Evolutionary conservation across 1,140 invertebrate genomes (phyloP), one percentile per base, ranked within the genome.

Genomic region (Hyphantria cunea): DNA sequence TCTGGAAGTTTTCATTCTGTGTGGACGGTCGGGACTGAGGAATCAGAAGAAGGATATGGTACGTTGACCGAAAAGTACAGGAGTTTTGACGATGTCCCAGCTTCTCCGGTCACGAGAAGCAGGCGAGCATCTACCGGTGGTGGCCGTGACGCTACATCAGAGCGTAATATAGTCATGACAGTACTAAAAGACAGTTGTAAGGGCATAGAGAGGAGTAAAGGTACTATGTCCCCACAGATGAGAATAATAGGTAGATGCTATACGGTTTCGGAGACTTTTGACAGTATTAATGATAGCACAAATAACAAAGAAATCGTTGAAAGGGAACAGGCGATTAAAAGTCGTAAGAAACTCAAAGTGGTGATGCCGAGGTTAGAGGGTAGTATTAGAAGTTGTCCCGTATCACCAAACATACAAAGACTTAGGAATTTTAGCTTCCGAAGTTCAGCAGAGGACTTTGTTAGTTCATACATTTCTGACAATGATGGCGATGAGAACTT

Each of bases 11-110:
- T 72, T n/a, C 71, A 60, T 7, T 84, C 84, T 0, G 54, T 64
- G 17, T 89, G 84, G 86, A 77, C 84, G 6, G 47, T 86, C 6
- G 52, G 84, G 84, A 76, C 83, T 6, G 49, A 88, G 7, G 55
- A 78, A 12, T 85, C 82, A 0, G 72, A 81, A 2, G 76, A 66
- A 12, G 48, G 68, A 10, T 61, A 72, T 12, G 66, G 67, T 54
- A 39, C 68, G 44, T 12, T 58, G 60, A 50, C 76, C 12, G 84
- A 84, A 48, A 76, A 78, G 61, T 76, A 82, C 44, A 84, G 79
- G 25, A 89, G 87, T 65, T 85, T 87, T 44, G 87, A 88, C 72
- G 85, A 90, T 84, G 80, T 87, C 34, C 80, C 82, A 6, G 75
- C 80, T 87, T 82, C 85, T 84, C 80, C 72, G 25, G 17, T 56